Conservation (phyloP, 2,797 vertebrate genomes). For the Phalloptychus januarius region DNA sequence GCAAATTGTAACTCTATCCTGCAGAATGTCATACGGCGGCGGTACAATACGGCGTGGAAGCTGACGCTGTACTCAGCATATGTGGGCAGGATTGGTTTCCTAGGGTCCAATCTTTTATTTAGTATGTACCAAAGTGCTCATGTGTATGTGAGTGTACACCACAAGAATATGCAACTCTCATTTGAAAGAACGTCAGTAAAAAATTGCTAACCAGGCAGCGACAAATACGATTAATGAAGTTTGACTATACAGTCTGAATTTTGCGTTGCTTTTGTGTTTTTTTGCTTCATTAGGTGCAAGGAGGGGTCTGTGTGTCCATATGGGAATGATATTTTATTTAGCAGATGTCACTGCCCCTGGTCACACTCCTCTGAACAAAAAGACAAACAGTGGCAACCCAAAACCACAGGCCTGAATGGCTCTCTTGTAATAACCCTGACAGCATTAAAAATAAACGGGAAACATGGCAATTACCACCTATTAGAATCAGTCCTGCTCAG, state of each 20-base stretch:
- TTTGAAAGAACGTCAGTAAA: slow-evolving; percentile 45
- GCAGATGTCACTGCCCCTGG: slow-evolving; percentile 68
- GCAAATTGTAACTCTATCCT: slow-evolving; percentile 72
- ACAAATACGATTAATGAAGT: slow-evolving; percentile 57
- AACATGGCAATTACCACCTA: slow-evolving; percentile 80
- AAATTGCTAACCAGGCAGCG: slow-evolving; percentile 54
- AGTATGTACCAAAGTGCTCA: slow-evolving; percentile 70
- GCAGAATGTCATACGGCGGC: slow-evolving; percentile 68
- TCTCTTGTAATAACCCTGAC: slow-evolving; percentile 78
- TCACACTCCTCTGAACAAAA: slow-evolving; percentile 74
- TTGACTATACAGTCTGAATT: slow-evolving; percentile 40
- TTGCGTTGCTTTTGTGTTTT: slow-evolving; percentile 8
- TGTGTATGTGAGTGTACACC: slow-evolving; percentile 29
- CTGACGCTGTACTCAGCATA: slow-evolving; percentile 73
- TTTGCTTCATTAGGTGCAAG: slow-evolving; percentile 6
- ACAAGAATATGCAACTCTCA: slow-evolving; percentile 25
- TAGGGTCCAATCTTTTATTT: slow-evolving; percentile 75
- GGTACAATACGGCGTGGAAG: slow-evolving; percentile 65
- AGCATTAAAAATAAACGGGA: slow-evolving; percentile 79
- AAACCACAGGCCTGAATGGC: slow-evolving; percentile 65
- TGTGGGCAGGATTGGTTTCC: slow-evolving; percentile 78
- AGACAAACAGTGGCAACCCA: slow-evolving; percentile 66
- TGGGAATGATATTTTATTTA: slow-evolving; percentile 75
- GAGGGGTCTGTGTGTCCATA: slow-evolving; percentile 44
- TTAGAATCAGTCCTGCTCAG: slow-evolving; percentile 63